These are phyloP conservation scores for Timema cristinae DNA, from an alignment of 2,888 invertebrate species.

Conservation along the genomic window DNA sequence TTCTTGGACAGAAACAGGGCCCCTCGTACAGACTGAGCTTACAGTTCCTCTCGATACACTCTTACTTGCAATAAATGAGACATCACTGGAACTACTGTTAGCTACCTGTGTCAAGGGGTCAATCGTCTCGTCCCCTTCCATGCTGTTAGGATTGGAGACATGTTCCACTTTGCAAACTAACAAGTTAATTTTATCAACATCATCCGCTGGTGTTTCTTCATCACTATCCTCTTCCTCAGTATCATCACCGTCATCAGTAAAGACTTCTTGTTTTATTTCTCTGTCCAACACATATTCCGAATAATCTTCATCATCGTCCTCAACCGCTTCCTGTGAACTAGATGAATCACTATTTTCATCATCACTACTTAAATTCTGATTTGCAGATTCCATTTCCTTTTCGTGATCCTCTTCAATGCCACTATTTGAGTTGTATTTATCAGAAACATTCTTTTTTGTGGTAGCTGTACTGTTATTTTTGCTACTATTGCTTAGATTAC, in stretches of 20 bases:
- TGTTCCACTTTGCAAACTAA: too few relatives aligned
- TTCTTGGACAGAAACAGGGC: too few relatives aligned
- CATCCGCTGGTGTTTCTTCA: not conserved
- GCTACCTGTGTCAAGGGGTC: too few relatives aligned
- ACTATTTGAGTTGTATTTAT: conserved; percentile 2
- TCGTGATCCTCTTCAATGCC: conserved; percentile 7
- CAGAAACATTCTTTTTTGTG: not conserved
- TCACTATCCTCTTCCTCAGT: not conserved
- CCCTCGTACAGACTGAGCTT: too few relatives aligned
- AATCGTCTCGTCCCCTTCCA: too few relatives aligned
- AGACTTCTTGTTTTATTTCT: conserved; percentile 18
- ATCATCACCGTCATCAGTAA: conserved; percentile 16
- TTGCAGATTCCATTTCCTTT: not conserved
- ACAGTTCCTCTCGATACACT: too few relatives aligned
- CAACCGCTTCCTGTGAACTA: not conserved
- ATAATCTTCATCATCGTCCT: not conserved
- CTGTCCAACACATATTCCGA: conserved; percentile 10
- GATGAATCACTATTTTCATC: not conserved
- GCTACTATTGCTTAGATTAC: too few relatives aligned
- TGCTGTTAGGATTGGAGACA: too few relatives aligned
- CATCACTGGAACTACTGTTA: too few relatives aligned
- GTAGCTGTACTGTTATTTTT: too few relatives aligned
- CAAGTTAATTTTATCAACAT: not conserved
- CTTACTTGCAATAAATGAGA: too few relatives aligned
- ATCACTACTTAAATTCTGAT: not conserved